Base-by-base conservation (phyloP, 2,113 vertebrate genomes). In the Uria aalge region DNA sequence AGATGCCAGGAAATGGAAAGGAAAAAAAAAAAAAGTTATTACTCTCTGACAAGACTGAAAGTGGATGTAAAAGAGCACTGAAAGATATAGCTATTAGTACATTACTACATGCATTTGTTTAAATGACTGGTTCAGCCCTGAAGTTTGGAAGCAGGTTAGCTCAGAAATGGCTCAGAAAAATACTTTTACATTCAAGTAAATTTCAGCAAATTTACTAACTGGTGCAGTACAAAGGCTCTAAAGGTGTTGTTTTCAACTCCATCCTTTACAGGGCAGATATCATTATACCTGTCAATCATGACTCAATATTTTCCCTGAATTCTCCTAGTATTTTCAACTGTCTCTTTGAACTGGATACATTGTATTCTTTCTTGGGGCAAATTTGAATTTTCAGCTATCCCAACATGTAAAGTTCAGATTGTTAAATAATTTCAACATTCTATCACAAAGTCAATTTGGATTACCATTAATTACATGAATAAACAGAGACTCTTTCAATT, bases 361-460 rank as follows among this genome's bases (percentile, higher is more conserved):
- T 5, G 16, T 40, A 52, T 56, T 30, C 16, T 57, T 86, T 68
- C 48, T 41, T 41, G 27, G n/a, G 43, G 4, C 7, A 96, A 62
- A 84, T 85, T 30, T 87, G 73, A 85, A 94, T 75, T 88, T 68
- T 92, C 85, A 92, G 38, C 60, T 88, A 92, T 80, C 78, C 66
- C 34, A 92, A 50, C 68, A 96, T 82, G 52, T 30, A 91, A 76
- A 59, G 38, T 92, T 96, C 71, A 77, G 40, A 66, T 34, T 50
- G 52, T 85, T 95, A 94, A 94, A 89, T 66, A 88, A 88, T 92
- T 76, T 80, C 78, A 95, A 76, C 56, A 32, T 84, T 93, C 81
- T 60, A 92, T 92, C 36, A 76, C 74, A 86, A 63, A 80, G 19
- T 77, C 62, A 68, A 19, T 94, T 97, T 97, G 72, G 77, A 94